Percentiles rank a stretch among this genome's conserved stretches.
Evolutionary conservation across 2,113 vertebrate species (phyloP).

Genomic region (Felis catus): F.catus_Fca126_mat1.0 CM031425.1:55744501-55745000

Average conservation of each 20-base stretch:
- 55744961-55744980: too few relatives aligned
- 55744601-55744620: too few relatives aligned
- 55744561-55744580: too few relatives aligned
- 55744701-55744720: not conserved
- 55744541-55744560: too few relatives aligned
- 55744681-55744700: not conserved
- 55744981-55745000: too few relatives aligned
- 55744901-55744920: not conserved
- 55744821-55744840: not conserved
- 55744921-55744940: not conserved
- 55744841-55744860: not conserved
- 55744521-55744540: too few relatives aligned
- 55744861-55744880: not conserved
- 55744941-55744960: not conserved
- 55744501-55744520: too few relatives aligned
- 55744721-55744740: not conserved
- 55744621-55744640: too few relatives aligned
- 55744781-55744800: not conserved
- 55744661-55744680: too few relatives aligned
- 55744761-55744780: not conserved
- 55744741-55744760: not conserved
- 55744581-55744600: too few relatives aligned
- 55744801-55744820: not conserved
- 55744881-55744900: not conserved
- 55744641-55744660: too few relatives aligned